Evolutionary conservation across 2,888 invertebrate genomes (phyloP).

Genomic region (Phoronis australis): DNA sequence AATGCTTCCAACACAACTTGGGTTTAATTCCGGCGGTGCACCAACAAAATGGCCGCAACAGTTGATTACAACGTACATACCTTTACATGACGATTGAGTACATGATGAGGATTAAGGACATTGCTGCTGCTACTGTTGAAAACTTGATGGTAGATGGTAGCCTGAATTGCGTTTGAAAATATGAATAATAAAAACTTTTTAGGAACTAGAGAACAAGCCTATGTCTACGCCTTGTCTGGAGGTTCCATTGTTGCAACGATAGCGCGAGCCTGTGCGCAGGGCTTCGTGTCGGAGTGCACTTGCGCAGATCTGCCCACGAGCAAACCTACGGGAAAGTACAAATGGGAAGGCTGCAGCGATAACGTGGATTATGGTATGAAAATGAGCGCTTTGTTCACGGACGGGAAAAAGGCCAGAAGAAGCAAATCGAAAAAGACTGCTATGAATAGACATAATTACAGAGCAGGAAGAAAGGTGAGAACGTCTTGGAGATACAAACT

Average conservation of each 20-base stretch:
- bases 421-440: slow-evolving; percentile 55
- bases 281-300: slow-evolving; percentile 69
- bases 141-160: too few species aligned
- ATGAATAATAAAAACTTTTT: slow-evolving; percentile 23
- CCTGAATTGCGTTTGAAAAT: too few species aligned
- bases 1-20: too few species aligned
- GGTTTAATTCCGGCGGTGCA: too few species aligned
- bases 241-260: slow-evolving; percentile 73
- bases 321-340: slow-evolving; percentile 66
- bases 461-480: slow-evolving; percentile 69
- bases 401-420: slow-evolving; percentile 17
- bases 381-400: slow-evolving; percentile 50
- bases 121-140: too few species aligned
- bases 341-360: slow-evolving; percentile 85
- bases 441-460: slow-evolving; percentile 73
- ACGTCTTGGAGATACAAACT: neutral
- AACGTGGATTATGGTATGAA: slow-evolving; percentile 56
- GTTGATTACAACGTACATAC: too few species aligned
- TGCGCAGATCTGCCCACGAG: slow-evolving; percentile 71
- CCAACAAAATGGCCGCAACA: too few species aligned
- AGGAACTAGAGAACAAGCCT: slow-evolving; percentile 83
- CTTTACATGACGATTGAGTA: too few species aligned
- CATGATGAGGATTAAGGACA: too few species aligned
- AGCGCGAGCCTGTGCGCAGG: slow-evolving; percentile 72
- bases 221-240: slow-evolving; percentile 76